phyloP scores from a whole-genome alignment of 2,113 vertebrate species.

The Urocitellus parryii region DNA sequence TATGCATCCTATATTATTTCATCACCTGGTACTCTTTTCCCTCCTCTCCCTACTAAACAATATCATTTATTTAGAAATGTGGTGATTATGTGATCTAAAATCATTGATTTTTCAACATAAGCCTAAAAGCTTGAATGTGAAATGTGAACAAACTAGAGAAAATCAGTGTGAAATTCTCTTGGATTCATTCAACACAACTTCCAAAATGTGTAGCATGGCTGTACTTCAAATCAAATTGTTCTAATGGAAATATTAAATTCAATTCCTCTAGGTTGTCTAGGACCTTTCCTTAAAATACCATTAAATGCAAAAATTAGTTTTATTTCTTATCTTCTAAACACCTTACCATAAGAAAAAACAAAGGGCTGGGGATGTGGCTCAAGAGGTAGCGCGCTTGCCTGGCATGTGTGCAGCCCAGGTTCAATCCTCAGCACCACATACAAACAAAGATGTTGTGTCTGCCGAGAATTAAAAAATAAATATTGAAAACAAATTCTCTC shows the following conservation, averaged over 20 bases:
- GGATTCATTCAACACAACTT: slow-evolving; percentile 5
- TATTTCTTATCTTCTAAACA: not conserved
- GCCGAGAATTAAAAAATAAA: no score
- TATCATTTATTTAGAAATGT: slow-evolving; percentile 43
- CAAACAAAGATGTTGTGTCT: no score
- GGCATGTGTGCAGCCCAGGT: no score
- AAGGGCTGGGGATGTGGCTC: no score
- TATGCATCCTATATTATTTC: not conserved
- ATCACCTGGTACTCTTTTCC: not conserved
- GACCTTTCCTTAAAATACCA: not conserved
- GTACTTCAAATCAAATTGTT: not conserved
- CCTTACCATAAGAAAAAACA: not conserved
- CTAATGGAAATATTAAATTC: not conserved
- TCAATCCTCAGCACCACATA: no score
- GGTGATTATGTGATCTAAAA: not conserved
- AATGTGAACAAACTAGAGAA: slow-evolving; percentile 42
- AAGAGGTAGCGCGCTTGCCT: no score
- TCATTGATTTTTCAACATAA: slow-evolving; percentile 51
- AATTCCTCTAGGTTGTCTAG: not conserved
- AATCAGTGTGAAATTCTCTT: not conserved
- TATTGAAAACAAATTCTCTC: no score
- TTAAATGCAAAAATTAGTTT: slow-evolving; percentile 34
- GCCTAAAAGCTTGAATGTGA: slow-evolving; percentile 20
- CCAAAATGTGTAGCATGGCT: not conserved
- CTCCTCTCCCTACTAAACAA: not conserved